These are phyloP conservation scores for Stegodyphus mimosarum DNA, from an alignment of 1,140 invertebrate genomes.

Conservation along the genomic window DNA sequence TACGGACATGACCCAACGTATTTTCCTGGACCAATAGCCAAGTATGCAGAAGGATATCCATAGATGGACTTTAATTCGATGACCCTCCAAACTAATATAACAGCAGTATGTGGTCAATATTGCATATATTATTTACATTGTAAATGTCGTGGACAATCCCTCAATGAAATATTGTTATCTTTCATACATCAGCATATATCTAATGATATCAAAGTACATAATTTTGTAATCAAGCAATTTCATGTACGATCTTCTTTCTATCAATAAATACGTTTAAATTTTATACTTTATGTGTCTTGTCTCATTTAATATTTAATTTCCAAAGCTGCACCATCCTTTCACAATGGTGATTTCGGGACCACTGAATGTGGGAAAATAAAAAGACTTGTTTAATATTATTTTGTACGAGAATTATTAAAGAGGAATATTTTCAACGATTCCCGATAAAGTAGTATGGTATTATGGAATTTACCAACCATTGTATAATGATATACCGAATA, in stretches of 20 bases:
- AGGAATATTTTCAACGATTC: background rate
- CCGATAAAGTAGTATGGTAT: constrained; percentile 13
- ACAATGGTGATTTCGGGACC: background rate
- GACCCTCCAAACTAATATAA: background rate
- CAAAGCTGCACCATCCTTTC: background rate
- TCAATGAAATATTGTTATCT: background rate
- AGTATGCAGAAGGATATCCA: background rate
- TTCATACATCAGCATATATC: background rate
- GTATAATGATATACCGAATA: constrained; percentile 6
- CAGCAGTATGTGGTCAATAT: constrained; percentile 30
- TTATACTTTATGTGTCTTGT: background rate
- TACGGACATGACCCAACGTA: constrained; percentile 1
- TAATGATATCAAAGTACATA: background rate
- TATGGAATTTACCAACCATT: constrained; percentile 1
- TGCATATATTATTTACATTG: constrained; percentile 26
- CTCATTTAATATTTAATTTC: background rate
- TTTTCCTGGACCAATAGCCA: background rate
- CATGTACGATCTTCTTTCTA: background rate
- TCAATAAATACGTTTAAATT: background rate
- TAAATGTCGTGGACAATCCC: constrained; percentile 8
- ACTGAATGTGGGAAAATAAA: background rate
- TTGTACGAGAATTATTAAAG: background rate
- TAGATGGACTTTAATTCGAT: background rate
- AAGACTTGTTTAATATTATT: too few relatives aligned
- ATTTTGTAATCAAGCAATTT: background rate